phyloP scores from a whole-genome alignment of 2,888 invertebrate species.

The Himalopsyche japonica region DNA sequence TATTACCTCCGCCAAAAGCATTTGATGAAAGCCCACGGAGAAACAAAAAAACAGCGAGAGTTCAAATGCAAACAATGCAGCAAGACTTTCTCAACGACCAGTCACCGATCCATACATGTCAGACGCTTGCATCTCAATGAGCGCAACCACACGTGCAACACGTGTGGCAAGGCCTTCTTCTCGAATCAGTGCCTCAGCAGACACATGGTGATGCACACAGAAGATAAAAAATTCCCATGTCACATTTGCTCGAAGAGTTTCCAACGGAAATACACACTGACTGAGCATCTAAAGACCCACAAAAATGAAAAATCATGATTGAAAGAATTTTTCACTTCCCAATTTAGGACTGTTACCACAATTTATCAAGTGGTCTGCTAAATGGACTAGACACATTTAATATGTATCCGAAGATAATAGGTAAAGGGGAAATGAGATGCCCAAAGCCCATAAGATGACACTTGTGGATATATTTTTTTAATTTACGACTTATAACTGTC shows the following conservation, averaged over 20 bases:
- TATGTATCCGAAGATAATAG: no score
- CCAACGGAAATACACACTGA: conserved; percentile 16
- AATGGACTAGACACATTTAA: no score
- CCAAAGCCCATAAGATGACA: no score
- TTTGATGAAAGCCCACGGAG: conserved; percentile 17
- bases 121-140: conserved; percentile 21
- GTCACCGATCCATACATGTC: conserved; percentile 10
- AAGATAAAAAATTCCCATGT: conserved; percentile 8
- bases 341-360: no score
- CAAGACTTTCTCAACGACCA: conserved; percentile 8
- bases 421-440: no score
- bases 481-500: no score
- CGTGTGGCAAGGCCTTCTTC: conserved; percentile 18
- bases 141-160: conserved; percentile 2
- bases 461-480: no score
- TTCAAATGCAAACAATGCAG: conserved; percentile 23
- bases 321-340: no score
- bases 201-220: conserved; percentile 21
- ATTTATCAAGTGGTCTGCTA: no score
- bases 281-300: conserved; percentile 24
- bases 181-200: background rate
- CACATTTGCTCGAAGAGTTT: conserved; percentile 15
- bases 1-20: conserved; percentile 17
- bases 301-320: conserved; percentile 3
- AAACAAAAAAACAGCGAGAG: conserved; percentile 3